These are phyloP conservation scores for Vulpes lagopus DNA, from an alignment of 2,113 vertebrate species.

Conservation along the genomic window DNA sequence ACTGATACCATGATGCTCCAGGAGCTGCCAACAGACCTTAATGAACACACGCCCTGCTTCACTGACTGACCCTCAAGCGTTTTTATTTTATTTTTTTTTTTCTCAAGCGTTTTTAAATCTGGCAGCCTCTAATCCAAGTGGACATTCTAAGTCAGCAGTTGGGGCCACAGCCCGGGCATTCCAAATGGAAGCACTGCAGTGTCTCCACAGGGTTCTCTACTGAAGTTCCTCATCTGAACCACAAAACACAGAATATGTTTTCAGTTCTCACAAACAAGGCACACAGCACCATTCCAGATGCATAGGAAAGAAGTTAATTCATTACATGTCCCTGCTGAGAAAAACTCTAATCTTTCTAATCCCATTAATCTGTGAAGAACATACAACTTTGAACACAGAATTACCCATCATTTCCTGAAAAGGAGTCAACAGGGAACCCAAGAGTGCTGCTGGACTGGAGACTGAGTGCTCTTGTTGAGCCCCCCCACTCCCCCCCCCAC, in stretches of 20 bases:
- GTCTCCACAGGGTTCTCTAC: neutral
- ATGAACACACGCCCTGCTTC: neutral
- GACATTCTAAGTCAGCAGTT: neutral
- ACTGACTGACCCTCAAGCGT: neutral
- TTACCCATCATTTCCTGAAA: fast-evolving
- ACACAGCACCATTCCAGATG: neutral
- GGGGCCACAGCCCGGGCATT: neutral
- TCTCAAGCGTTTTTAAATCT: neutral
- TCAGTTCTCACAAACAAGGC: neutral
- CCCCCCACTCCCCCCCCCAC: fast-evolving
- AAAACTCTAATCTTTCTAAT: neutral
- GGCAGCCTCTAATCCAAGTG: neutral
- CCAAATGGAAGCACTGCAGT: neutral
- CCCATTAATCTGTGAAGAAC: neutral
- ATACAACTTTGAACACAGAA: neutral
- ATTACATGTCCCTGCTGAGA: neutral
- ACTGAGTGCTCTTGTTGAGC: neutral
- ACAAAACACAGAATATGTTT: neutral
- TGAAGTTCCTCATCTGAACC: neutral
- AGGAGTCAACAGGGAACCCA: neutral
- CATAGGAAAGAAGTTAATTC: neutral
- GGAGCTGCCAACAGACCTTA: neutral
- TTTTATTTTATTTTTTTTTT: too few species aligned
- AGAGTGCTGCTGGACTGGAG: neutral
- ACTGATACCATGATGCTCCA: neutral